Base-by-base conservation (phyloP, 2,797 vertebrate genomes). In the Scyliorhinus canicula region DNA sequence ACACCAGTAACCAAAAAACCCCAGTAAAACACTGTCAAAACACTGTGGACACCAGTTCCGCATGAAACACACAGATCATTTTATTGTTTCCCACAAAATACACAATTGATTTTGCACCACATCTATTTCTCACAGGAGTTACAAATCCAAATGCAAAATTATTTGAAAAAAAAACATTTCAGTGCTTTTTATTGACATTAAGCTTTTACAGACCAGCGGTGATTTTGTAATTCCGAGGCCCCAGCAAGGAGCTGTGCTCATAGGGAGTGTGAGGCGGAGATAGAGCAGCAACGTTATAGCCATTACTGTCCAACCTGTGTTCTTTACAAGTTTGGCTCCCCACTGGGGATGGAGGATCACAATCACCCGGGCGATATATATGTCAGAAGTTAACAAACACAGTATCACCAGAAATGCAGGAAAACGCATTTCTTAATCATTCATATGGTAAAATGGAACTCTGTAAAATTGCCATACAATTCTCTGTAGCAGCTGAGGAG, bases 1-100 rank as follows among this genome's bases (percentile, higher is more conserved):
- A 57, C 8, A 21, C 63, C 21, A 3, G 16, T 65, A 16, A 65
- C 19, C 63, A 65, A 60, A 90, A 47, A 40, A 8, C 47, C 5
- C 12, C 69, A 50, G 28, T 21, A 40, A 90, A 86, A 55, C 47
- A 84, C 3, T 85, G 47, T 31, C 50, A 55, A 24, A 52, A 21
- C n/a, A 12, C 52, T n/a, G 16, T 60, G 31, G 35, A 40, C 5
- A 90, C 4, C 16, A 40, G 86, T 35, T 90, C 5, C 60, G 86
- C 35, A 9, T 60, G 86, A 90, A 57, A 57, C 7, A 90, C 52
- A 88, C 50, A 28, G 47, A 85, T 90, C 31, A 90, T 90, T 90
- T 90, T 57, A 90, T 90, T 90, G 55, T 63, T 90, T 60, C 35
- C 55, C 86, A 90, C 35, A 60, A 57, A 90, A 90, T n/a, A 88